A percentile compares a stretch with the other conserved stretches of the same genome.
phyloP scores from a whole-genome alignment of 2,888 invertebrate genomes.

The Morpho helenor region DNA sequence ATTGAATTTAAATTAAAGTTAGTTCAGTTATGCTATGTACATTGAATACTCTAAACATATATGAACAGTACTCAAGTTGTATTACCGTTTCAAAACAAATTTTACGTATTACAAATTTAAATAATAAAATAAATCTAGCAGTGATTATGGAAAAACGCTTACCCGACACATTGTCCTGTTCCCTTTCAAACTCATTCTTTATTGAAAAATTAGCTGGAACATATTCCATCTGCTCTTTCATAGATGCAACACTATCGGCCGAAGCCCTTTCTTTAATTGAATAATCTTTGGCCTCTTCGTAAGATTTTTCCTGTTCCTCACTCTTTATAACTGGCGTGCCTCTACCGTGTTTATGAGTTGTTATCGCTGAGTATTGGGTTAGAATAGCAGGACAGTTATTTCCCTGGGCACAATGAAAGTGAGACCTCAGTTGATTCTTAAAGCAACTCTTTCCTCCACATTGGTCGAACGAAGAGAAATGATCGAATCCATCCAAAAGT shows the following conservation, averaged over 20 bases:
- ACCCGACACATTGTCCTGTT: conserved; percentile 74
- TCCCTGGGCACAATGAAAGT: conserved; percentile 73
- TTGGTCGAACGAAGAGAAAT: conserved; percentile 81
- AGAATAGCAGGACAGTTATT: conserved; percentile 71
- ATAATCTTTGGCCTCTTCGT: conserved; percentile 74
- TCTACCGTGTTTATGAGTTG: conserved; percentile 73
- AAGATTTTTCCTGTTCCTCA: conserved; percentile 61
- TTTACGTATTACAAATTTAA: no score
- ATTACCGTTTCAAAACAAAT: no score
- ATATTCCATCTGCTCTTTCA: conserved; percentile 57
- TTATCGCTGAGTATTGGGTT: conserved; percentile 70
- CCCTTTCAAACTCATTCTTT: conserved; percentile 71
- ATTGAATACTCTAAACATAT: neutral
- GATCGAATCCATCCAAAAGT: conserved; percentile 91
- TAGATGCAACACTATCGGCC: conserved; percentile 59
- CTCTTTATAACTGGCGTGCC: conserved; percentile 66
- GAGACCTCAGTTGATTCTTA: conserved; percentile 67
- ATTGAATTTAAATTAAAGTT: no score
- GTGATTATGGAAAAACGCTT: conserved; percentile 41
- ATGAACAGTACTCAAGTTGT: neutral
- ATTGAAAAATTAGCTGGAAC: conserved; percentile 67
- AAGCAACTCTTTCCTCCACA: conserved; percentile 73
- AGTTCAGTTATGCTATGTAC: no score
- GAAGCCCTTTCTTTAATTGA: conserved; percentile 71
- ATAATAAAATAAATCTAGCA: no score